A percentile compares a stretch with the other conserved stretches of the same genome.
These are phyloP conservation scores for Cyclopterus lumpus DNA, from an alignment of 2,797 vertebrate species.

Conservation along the genomic window DNA sequence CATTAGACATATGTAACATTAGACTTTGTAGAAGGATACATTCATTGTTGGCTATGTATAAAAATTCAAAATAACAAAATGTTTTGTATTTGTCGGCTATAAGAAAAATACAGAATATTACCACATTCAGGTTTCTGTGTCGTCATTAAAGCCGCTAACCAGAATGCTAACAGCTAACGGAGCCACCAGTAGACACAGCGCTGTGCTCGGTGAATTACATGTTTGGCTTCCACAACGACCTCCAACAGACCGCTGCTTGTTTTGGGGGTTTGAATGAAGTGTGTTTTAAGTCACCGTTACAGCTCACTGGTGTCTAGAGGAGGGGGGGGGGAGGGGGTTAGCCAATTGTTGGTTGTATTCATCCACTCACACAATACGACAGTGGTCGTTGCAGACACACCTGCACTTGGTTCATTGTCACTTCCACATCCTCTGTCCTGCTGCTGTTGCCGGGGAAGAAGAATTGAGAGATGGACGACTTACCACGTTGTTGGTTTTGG, in stretches of 20 bases:
- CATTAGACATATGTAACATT: too few species aligned
- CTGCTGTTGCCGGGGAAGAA: background rate
- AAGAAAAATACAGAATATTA: background rate
- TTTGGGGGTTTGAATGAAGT: background rate
- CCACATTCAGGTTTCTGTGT: background rate
- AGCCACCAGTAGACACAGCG: too few species aligned
- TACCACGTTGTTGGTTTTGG: background rate
- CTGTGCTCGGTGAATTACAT: too few species aligned
- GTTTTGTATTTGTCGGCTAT: too few species aligned
- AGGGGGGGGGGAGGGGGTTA: too few species aligned
- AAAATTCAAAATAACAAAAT: too few species aligned
- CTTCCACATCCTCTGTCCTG: background rate
- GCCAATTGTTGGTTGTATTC: background rate
- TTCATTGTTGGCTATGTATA: too few species aligned
- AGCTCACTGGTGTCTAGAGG: too few species aligned
- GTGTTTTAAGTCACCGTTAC: too few species aligned
- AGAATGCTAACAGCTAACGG: too few species aligned
- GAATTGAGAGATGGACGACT: background rate
- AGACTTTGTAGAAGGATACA: too few species aligned
- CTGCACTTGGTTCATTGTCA: background rate
- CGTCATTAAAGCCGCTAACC: too few species aligned
- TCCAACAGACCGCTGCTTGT: background rate
- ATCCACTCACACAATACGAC: background rate
- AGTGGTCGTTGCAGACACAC: background rate
- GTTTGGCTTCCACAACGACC: background rate